Evolutionary conservation across 2,113 vertebrate species (phyloP).

Genomic region (Lathamus discolor): DNA sequence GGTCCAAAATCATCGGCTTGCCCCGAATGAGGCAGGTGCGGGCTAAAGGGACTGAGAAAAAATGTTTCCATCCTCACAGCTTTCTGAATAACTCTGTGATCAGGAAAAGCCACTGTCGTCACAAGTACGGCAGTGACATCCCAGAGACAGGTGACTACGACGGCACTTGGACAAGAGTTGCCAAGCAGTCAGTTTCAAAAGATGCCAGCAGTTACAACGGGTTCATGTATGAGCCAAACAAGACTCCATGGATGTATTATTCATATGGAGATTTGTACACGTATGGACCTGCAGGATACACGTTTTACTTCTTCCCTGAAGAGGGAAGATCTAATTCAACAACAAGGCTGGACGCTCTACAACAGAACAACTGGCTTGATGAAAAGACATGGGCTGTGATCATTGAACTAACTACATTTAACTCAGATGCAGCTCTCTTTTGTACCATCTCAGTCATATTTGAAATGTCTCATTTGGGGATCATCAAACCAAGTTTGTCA

Average conservation of each 20-base stretch:
- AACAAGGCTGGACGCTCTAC: background rate
- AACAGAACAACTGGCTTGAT: background rate
- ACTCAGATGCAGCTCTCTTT: background rate
- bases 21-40: slow-evolving; percentile 71
- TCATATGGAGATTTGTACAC: slow-evolving; percentile 38
- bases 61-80: slow-evolving; percentile 14
- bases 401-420: background rate
- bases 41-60: background rate
- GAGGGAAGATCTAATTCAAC: slow-evolving; percentile 48
- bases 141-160: slow-evolving; percentile 42
- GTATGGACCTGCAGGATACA: slow-evolving; percentile 66
- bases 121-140: background rate
- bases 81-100: background rate
- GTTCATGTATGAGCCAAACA: slow-evolving; percentile 48
- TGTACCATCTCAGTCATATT: background rate
- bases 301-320: slow-evolving; percentile 62
- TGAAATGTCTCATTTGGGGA: slow-evolving; percentile 15
- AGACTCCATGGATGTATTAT: slow-evolving; percentile 34
- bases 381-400: background rate
- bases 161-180: slow-evolving; percentile 21
- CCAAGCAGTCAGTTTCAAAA: background rate
- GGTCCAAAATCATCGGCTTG: slow-evolving; percentile 70
- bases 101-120: slow-evolving; percentile 58
- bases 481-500: slow-evolving; percentile 39
- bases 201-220: background rate